phyloP scores from a whole-genome alignment of 2,113 vertebrate genomes.

The Neopipo cinnamomea region DNA sequence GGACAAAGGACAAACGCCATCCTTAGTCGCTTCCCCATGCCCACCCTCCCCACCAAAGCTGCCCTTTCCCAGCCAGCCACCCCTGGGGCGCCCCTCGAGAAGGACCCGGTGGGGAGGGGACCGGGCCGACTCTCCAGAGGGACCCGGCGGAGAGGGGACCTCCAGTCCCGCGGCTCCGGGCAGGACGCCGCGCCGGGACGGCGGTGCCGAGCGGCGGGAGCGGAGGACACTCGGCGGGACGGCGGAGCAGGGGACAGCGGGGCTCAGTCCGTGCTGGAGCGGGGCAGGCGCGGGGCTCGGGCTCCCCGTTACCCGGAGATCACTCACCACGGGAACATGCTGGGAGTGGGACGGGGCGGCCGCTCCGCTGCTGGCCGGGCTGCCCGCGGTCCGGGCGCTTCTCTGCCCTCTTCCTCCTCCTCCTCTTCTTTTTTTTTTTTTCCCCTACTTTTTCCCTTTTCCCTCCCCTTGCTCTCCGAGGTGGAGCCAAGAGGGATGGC shows the following conservation, averaged over 20 bases:
- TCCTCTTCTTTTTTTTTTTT: neutral
- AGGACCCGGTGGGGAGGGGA: neutral
- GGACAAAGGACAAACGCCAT: neutral
- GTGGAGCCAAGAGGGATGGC: constrained; percentile 45
- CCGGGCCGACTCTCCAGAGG: neutral
- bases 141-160: neutral
- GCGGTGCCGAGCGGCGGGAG: neutral
- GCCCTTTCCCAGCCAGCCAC: neutral
- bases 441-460: neutral
- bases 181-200: neutral
- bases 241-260: neutral
- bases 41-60: neutral
- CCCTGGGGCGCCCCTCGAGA: neutral
- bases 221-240: neutral
- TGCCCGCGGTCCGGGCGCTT: constrained; percentile 35
- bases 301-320: neutral
- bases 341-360: constrained; percentile 34
- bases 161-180: neutral
- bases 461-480: constrained; percentile 9
- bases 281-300: neutral
- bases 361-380: constrained; percentile 33
- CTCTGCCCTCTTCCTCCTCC: neutral
- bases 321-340: constrained; percentile 78
- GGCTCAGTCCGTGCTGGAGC: neutral
- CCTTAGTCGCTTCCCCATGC: neutral